Evolutionary conservation across 2,797 vertebrate genomes (phyloP).

Genomic region (Orientallactaga sibirica): DNA sequence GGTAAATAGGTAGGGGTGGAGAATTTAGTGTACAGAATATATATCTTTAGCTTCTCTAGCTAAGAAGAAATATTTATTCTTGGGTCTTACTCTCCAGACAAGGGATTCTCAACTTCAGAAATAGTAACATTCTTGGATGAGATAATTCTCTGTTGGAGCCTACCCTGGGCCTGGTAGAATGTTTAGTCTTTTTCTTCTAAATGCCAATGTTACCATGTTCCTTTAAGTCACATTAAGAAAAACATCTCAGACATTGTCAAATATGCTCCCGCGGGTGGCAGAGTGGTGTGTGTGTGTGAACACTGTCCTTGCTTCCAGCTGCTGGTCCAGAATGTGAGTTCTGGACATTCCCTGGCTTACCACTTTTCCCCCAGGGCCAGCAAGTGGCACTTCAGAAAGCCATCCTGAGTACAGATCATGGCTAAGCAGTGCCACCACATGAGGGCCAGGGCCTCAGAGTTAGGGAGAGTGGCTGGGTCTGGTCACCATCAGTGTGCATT

Average conservation of each 20-base stretch:
- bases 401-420: neutral
- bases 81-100: neutral
- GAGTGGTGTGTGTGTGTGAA: neutral
- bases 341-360: neutral
- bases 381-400: neutral
- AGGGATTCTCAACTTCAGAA: neutral
- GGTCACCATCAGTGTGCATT: rapidly evolving
- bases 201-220: neutral
- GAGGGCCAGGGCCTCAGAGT: rapidly evolving
- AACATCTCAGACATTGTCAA: neutral
- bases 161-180: neutral
- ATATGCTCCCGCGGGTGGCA: neutral
- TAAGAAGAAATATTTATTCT: neutral
- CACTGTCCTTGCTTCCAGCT: neutral
- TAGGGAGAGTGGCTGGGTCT: neutral
- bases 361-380: neutral
- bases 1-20: neutral
- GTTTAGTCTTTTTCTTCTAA: neutral
- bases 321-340: neutral
- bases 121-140: neutral
- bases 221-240: neutral
- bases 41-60: neutral
- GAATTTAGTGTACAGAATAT: neutral
- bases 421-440: rapidly evolving
- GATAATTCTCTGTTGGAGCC: neutral